phyloP scores from a whole-genome alignment of 2,888 invertebrate species.

The Tuta absoluta region DNA sequence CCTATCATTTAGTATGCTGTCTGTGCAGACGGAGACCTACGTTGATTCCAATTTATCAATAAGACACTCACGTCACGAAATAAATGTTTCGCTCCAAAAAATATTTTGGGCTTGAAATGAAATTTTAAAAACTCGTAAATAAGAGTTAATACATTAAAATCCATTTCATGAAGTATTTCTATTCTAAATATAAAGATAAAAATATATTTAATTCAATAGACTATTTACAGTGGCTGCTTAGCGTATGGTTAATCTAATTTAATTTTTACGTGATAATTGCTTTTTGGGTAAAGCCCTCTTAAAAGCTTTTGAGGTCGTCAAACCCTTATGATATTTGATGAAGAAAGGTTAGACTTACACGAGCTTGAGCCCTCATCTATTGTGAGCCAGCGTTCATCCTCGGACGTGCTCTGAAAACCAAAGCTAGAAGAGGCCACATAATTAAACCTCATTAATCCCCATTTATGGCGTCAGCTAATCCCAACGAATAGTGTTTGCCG shows the following conservation, averaged over 20 bases:
- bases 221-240: neutral
- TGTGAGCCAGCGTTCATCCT: conserved; percentile 33
- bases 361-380: conserved; percentile 24
- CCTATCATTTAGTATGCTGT: too few species aligned
- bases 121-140: too few species aligned
- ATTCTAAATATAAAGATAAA: too few species aligned
- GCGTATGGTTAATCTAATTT: neutral
- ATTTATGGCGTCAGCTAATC: conserved; percentile 61
- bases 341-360: conserved; percentile 30
- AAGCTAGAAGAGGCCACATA: conserved; percentile 56
- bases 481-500: conserved; percentile 47
- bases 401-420: conserved; percentile 59
- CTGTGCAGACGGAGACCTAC: too few species aligned
- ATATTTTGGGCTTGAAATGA: too few species aligned
- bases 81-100: too few species aligned
- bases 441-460: conserved; percentile 69
- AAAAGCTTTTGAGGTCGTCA: conserved; percentile 18
- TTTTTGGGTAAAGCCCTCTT: conserved; percentile 20
- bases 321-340: conserved; percentile 16
- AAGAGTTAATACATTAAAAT: too few species aligned
- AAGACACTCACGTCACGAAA: too few species aligned
- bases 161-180: too few species aligned
- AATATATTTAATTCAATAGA: neutral
- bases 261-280: conserved; percentile 3
- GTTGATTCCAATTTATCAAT: too few species aligned